Evolutionary conservation across 2,888 invertebrate genomes (phyloP), one percentile per base, ranked within the genome.

Genomic region (Thelaira solivaga): DNA sequence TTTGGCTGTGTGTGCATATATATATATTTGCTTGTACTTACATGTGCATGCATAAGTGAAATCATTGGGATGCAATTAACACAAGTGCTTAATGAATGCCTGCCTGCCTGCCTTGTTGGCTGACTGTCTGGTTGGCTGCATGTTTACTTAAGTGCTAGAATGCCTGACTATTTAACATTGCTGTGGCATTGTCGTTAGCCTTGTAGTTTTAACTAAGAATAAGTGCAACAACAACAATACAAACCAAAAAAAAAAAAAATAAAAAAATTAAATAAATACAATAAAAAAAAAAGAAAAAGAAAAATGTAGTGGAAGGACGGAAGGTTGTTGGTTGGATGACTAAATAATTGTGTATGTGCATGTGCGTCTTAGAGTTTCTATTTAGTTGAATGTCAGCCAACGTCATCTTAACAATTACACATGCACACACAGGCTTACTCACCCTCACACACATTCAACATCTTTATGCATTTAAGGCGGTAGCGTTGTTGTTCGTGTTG

Each of bases 61-160:
- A 78, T 78, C 79, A 75, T 76, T 80, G 74, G 77, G 80, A 83
- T 85, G 86, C 87, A 86, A 86, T 86, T 86, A 86, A 86, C 84
- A 85, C 86, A 85, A 87, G 87, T 87, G 85, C 86, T 79, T 74
- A 78, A 69, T 78, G 78, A 78, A 78, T 76, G 76, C 71, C 57
- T 74, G 65, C 74, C 74, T 73, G 67, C 26, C 49, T 65, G 62
- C 2, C 34, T 31, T 55, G 10, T 29, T 49, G 57, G n/a, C n/a
- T 57, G 75, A 29, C 4, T 57, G 57, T 8, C 29, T 59, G 59
- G 39, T 43, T 62, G 71, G 29, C 45, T 64, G 39, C 64, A 57
- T 69, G 65, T 65, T 62, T 72, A 55, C 72, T 49, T 61, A 31
- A 72, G 72, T 55, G 72, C 71, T 71, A 43, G 41, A 71, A 65